Base-by-base conservation (phyloP, 2,888 invertebrate genomes). In the Nymphalis urticae region DNA sequence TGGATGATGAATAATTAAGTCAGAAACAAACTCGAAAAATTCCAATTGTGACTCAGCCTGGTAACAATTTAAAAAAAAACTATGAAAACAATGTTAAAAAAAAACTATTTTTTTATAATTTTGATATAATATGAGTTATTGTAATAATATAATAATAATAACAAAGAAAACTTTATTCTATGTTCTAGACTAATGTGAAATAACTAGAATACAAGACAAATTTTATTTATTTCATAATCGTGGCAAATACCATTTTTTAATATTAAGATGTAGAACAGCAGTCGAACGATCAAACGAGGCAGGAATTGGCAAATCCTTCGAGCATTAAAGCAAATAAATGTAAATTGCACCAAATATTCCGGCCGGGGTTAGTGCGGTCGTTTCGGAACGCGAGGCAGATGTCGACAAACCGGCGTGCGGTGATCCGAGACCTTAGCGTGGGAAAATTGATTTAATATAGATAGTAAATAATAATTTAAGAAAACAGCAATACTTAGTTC, bases 271-370 rank as follows among this genome's bases (percentile, higher is more conserved):
- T 50, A n/a, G 50, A 19, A n/a, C 9, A 50, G 8, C 50, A 50
- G 19, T 7, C 42, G 42, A 42, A 13, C 4, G 42, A 42, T 13
- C 42, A 42, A 42, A 42, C 13, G 2, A 42, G 13, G 13, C 42
- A 42, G 4, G 42, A 42, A 42, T 42, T 42, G 42, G 42, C 19
- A 21, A 51, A 51, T 51, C 51, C 21, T n/a, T 51, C 10, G 51
- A 51, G 51, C 10, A 51, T 51, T 51, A 51, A 51, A 19, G 54
- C 24, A 27, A 54, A 27, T 54, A 54, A 54, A 54, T 54, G 54
- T 54, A 54, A 54, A 54, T 54, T 27, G 27, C 54, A 54, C 54
- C 54, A 16, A 27, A 54, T 54, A 27, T 54, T 54, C 24, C 27
- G 54, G 13, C 24, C 24, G 21, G 17, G 54, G 27, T 24, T n/a